A percentile compares a stretch with the other conserved stretches of the same genome.
Conservation (phyloP, 2,888 invertebrate genomes). For the Amiota communis region DNA sequence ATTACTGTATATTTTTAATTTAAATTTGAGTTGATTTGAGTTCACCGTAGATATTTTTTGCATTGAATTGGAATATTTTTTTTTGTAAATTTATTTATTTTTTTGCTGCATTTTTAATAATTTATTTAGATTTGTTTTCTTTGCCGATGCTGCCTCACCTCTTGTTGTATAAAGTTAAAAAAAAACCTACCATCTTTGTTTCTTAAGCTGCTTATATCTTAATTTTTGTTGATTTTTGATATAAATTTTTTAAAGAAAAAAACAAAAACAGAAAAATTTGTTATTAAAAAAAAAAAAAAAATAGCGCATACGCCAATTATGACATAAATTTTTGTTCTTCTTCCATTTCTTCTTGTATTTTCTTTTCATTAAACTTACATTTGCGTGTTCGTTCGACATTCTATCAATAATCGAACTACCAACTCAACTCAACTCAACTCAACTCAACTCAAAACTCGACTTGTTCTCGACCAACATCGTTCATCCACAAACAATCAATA, state of each 20-base stretch:
- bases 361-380: conserved; percentile 50
- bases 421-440: too few relatives aligned
- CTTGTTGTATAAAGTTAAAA: too few relatives aligned
- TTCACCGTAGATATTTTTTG: background rate
- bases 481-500: too few relatives aligned
- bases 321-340: conserved; percentile 56
- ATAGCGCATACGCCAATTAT: conserved; percentile 47
- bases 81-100: background rate
- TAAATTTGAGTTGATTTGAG: too few relatives aligned
- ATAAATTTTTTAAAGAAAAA: background rate
- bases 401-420: conserved; percentile 42
- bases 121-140: background rate
- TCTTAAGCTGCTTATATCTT: background rate
- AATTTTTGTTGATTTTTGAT: background rate
- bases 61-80: background rate
- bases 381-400: conserved; percentile 51
- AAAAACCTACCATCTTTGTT: too few relatives aligned
- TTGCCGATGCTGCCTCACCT: too few relatives aligned
- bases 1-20: too few relatives aligned
- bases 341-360: conserved; percentile 51
- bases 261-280: background rate
- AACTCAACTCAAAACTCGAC: background rate
- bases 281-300: conserved; percentile 15
- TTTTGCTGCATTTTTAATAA: conserved; percentile 1
- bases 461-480: background rate